phyloP scores from a whole-genome alignment of 2,113 vertebrate species.

The Bufo gargarizans region DNA sequence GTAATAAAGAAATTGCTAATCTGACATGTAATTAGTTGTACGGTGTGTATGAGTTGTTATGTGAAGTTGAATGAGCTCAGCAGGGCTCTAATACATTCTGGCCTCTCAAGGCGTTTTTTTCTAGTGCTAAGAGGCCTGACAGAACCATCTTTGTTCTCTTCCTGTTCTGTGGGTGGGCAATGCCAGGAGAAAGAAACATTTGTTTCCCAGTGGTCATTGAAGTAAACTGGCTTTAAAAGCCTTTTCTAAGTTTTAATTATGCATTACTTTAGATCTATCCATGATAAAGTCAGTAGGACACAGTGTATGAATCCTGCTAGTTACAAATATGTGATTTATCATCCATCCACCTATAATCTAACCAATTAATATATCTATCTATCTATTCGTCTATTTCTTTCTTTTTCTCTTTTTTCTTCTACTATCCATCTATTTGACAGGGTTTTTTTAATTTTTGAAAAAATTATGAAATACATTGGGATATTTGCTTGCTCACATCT shows the following conservation, averaged over 20 bases:
- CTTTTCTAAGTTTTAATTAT: slow-evolving; percentile 76
- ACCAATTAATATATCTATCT: slow-evolving; percentile 45
- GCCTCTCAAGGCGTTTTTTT: slow-evolving; percentile 84
- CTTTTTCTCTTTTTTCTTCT: background rate
- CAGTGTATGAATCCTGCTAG: slow-evolving; percentile 59
- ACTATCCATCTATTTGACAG: background rate
- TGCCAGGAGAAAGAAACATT: slow-evolving; percentile 84
- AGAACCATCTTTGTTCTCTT: slow-evolving; percentile 89
- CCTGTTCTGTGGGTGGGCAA: slow-evolving; percentile 89
- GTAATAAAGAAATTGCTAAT: slow-evolving; percentile 89
- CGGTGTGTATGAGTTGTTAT: slow-evolving; percentile 76
- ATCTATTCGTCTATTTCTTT: background rate
- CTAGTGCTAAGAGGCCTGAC: slow-evolving; percentile 84
- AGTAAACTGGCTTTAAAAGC: slow-evolving; percentile 86
- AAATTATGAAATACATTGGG: background rate
- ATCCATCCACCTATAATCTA: slow-evolving; percentile 27
- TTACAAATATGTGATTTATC: too few relatives aligned
- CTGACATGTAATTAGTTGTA: slow-evolving; percentile 91
- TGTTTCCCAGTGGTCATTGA: slow-evolving; percentile 82
- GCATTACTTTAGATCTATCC: slow-evolving; percentile 69
- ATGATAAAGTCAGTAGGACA: slow-evolving; percentile 63
- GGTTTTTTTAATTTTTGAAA: background rate
- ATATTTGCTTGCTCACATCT: background rate
- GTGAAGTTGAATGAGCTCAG: slow-evolving; percentile 81
- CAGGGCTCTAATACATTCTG: slow-evolving; percentile 85